These are phyloP conservation scores for Podiceps cristatus DNA, from an alignment of 2,113 vertebrate genomes.

Conservation along the genomic window DNA sequence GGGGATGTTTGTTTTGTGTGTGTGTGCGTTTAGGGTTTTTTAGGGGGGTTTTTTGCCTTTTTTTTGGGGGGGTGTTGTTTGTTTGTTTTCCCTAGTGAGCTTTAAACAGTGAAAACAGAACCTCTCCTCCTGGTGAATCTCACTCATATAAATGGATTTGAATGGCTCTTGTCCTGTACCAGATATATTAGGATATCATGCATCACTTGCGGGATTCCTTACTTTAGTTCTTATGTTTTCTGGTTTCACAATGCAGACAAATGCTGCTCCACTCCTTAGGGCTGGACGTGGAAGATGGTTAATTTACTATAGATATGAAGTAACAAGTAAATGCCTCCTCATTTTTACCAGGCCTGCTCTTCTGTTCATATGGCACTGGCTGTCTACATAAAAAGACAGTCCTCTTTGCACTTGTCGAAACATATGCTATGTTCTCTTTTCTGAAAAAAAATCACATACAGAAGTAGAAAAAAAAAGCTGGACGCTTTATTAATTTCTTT, in stretches of 20 bases:
- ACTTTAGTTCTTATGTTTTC: not conserved
- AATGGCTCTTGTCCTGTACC: not conserved
- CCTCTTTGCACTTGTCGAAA: not conserved
- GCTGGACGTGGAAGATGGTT: not conserved
- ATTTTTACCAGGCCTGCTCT: not conserved
- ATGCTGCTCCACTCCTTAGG: not conserved
- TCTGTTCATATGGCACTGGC: not conserved
- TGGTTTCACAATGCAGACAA: not conserved
- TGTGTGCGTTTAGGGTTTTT: no score
- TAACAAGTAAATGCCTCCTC: not conserved
- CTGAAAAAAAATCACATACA: not conserved
- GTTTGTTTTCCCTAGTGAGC: fast-evolving
- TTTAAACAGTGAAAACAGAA: not conserved
- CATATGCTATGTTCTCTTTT: not conserved
- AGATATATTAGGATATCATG: not conserved
- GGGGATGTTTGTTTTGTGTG: no score
- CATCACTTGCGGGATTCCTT: not conserved
- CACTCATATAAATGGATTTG: not conserved
- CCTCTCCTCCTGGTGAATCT: not conserved
- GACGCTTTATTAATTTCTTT: not conserved
- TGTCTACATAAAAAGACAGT: not conserved
- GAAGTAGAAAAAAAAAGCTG: not conserved
- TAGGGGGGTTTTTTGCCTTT: no score
- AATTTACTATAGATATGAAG: not conserved
- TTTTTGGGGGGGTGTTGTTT: not conserved